Conservation (phyloP, 30 jellyfish, hydroid and myxozoan genomes). For the Turritopsis rubra region DNA sequence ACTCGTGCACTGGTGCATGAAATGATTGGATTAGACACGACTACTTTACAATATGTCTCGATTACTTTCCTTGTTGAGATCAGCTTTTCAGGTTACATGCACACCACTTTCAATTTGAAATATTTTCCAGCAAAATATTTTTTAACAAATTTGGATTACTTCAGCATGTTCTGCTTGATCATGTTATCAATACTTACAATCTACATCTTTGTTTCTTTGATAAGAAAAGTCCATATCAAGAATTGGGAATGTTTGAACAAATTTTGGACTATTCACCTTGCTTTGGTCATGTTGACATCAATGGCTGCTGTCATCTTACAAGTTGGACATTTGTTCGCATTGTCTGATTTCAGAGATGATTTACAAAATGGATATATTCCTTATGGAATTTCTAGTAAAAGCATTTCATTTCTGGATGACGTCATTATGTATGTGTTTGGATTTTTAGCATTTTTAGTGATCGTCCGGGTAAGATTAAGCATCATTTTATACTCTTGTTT, state of each 20-base stretch:
- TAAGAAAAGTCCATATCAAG: constrained; percentile 9
- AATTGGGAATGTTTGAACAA: constrained; percentile 1
- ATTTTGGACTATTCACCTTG: constrained; percentile 50
- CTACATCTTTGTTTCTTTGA: constrained; percentile 26
- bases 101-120: constrained; percentile 30
- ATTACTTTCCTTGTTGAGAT: constrained; percentile 46
- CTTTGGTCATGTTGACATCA: constrained; percentile 22
- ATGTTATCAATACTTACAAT: constrained; percentile 38
- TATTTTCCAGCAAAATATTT: constrained; percentile 46
- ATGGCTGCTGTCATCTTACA: constrained; percentile 32
- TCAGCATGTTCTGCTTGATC: constrained; percentile 65
- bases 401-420: constrained; percentile 43
- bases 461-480: constrained; percentile 46
- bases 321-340: constrained; percentile 35
- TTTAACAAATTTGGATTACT: constrained; percentile 44
- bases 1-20: constrained; percentile 59
- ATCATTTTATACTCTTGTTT: background rate
- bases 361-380: constrained; percentile 50
- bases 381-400: constrained; percentile 34
- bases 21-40: constrained; percentile 41
- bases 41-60: constrained; percentile 39
- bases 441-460: constrained; percentile 46
- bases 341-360: constrained; percentile 27
- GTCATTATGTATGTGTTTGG: constrained; percentile 51
- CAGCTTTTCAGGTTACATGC: constrained; percentile 42